These are phyloP conservation scores for Corythucha ciliata DNA, from an alignment of 2,888 invertebrate genomes.

Conservation along the genomic window DNA sequence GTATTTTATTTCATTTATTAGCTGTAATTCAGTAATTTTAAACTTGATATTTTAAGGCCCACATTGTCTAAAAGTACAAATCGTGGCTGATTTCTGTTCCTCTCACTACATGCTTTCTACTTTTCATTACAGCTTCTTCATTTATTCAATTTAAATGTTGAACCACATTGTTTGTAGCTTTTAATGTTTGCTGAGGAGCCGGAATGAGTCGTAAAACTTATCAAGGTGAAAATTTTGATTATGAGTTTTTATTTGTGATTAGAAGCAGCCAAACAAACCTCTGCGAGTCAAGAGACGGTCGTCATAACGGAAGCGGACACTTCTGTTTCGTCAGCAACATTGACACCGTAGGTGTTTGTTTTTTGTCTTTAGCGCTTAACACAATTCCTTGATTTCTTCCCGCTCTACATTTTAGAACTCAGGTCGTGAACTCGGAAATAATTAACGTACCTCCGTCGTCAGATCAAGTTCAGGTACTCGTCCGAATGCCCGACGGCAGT, in stretches of 20 bases:
- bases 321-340: constrained; percentile 11
- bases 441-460: background rate
- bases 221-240: background rate
- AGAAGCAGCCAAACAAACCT: background rate
- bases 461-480: constrained; percentile 42
- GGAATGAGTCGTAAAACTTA: background rate
- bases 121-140: no score
- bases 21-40: no score
- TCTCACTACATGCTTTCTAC: no score
- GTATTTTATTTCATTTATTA: no score
- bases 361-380: background rate
- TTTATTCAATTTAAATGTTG: no score
- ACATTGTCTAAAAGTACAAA: no score
- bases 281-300: constrained; percentile 21
- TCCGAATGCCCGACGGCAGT: constrained; percentile 48
- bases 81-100: constrained; percentile 1
- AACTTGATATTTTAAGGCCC: no score
- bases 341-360: constrained; percentile 6
- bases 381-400: background rate
- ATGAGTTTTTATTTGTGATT: background rate
- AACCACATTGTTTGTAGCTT: no score
- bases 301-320: constrained; percentile 24
- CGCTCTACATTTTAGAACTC: background rate
- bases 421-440: background rate
- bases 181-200: no score